Evolutionary conservation across 2,113 vertebrate genomes (phyloP).

Genomic region (Lichenostomus cassidix): DNA sequence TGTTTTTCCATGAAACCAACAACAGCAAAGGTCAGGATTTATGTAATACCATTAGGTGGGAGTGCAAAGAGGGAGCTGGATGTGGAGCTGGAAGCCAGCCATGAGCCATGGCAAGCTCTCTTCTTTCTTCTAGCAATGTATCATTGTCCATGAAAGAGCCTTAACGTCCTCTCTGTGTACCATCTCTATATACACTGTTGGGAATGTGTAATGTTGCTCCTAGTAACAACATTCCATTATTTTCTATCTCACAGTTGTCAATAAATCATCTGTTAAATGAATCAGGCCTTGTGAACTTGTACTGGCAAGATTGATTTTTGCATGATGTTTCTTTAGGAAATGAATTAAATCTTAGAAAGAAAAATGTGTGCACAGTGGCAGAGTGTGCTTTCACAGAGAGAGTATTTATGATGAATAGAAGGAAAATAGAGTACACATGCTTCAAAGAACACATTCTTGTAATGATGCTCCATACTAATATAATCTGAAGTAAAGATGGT

Average conservation of each 20-base stretch:
- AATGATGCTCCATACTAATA: conserved; percentile 46
- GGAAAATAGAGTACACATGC: conserved; percentile 31
- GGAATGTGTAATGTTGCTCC: not conserved
- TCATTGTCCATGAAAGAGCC: not conserved
- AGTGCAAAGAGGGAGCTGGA: not conserved
- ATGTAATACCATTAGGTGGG: not conserved
- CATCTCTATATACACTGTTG: not conserved
- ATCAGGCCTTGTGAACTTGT: conserved; percentile 30
- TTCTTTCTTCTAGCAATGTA: not conserved
- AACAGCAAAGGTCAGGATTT: not conserved
- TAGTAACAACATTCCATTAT: conserved; percentile 26
- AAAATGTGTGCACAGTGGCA: conserved; percentile 17
- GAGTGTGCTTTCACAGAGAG: conserved; percentile 22
- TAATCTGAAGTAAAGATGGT: conserved; percentile 39
- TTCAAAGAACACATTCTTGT: conserved; percentile 61
- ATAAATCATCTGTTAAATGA: conserved; percentile 51
- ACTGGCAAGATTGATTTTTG: conserved; percentile 39
- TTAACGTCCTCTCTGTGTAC: not conserved
- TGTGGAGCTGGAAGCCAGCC: not conserved
- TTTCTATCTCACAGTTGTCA: conserved; percentile 33
- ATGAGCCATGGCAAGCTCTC: not conserved
- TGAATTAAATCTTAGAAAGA: conserved; percentile 47
- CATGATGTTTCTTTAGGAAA: conserved; percentile 39
- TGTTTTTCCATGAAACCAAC: not conserved
- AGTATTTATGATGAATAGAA: conserved; percentile 49